Percentiles rank a stretch among this genome's conserved stretches.
phyloP scores from a whole-genome alignment of 2,888 invertebrate genomes.

The Agonopterix heracliana region DNA sequence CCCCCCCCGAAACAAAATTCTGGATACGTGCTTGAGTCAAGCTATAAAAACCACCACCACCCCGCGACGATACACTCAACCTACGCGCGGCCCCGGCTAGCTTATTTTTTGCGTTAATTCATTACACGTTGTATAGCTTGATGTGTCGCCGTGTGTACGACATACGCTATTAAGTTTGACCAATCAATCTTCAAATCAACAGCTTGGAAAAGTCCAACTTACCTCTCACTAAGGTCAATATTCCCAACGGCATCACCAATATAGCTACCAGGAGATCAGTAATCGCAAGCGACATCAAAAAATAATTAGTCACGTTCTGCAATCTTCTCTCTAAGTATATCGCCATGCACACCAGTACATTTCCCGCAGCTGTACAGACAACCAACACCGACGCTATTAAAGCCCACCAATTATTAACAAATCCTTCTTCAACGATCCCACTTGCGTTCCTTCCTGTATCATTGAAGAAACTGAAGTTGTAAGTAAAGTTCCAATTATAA shows the following conservation, averaged over 20 bases:
- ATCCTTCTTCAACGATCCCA: constrained; percentile 20
- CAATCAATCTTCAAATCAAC: too few species aligned
- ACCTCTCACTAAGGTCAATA: constrained; percentile 88
- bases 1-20: too few species aligned
- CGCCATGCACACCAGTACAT: constrained; percentile 94
- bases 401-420: constrained; percentile 87
- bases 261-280: constrained; percentile 96
- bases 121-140: too few species aligned
- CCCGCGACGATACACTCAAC: too few species aligned
- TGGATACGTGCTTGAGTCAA: too few species aligned
- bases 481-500: constrained; percentile 18
- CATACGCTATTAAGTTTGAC: too few species aligned
- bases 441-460: constrained; percentile 25
- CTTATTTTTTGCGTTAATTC: too few species aligned
- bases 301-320: constrained; percentile 98
- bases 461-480: constrained; percentile 13
- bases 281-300: constrained; percentile 95
- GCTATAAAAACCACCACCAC: too few species aligned
- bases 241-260: constrained; percentile 96
- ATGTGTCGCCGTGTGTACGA: too few species aligned
- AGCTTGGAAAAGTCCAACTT: constrained; percentile 38
- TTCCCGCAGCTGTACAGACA: constrained; percentile 91
- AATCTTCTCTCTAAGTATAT: constrained; percentile 93
- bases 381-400: constrained; percentile 85
- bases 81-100: too few species aligned